Percentiles rank a stretch among this genome's conserved stretches.
phyloP scores from a whole-genome alignment of 2,797 vertebrate species.

The Neomorphus geoffroyi region DNA sequence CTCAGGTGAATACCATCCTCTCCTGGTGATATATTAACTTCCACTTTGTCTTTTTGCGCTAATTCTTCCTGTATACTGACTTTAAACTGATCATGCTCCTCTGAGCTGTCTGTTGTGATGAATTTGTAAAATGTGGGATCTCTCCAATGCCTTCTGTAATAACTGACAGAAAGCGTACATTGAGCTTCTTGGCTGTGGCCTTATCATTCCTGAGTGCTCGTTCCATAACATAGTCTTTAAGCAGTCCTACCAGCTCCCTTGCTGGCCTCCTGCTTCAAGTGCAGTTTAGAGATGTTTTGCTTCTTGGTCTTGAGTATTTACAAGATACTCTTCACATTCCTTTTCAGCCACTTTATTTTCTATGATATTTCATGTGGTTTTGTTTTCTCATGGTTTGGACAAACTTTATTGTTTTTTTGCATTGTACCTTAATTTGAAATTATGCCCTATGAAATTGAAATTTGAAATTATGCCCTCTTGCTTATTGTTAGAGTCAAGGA shows the following conservation, averaged over 20 bases:
- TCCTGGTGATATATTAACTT: background rate
- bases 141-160: background rate
- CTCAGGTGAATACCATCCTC: background rate
- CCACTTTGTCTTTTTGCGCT: background rate
- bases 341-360: background rate
- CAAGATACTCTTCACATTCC: background rate
- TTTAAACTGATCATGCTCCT: background rate
- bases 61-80: background rate
- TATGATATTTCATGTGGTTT: background rate
- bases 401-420: background rate
- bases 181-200: background rate
- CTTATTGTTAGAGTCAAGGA: background rate
- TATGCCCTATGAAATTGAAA: too few species aligned
- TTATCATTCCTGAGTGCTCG: background rate
- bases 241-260: background rate
- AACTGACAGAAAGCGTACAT: background rate
- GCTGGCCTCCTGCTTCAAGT: background rate
- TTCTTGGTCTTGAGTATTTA: background rate
- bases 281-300: background rate
- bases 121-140: background rate
- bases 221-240: background rate
- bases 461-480: background rate
- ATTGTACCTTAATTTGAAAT: background rate
- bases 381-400: background rate
- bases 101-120: accelerated